These are phyloP conservation scores for Hymenochirus boettgeri DNA, from an alignment of 2,113 vertebrate genomes.

Conservation along the genomic window DNA sequence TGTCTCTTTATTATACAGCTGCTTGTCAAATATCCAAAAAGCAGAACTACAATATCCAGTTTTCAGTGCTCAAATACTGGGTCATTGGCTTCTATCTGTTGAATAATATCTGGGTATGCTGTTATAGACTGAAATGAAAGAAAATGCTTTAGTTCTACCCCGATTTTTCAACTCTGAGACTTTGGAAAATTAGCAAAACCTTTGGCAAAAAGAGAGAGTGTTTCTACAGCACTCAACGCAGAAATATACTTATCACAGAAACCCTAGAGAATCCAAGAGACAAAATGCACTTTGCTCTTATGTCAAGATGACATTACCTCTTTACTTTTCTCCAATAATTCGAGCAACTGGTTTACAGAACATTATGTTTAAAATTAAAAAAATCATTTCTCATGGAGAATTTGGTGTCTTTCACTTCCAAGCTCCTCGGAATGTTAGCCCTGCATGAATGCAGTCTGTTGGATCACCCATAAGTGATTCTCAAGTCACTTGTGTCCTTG, in stretches of 20 bases:
- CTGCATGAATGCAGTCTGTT: background rate
- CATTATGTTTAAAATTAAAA: slow-evolving; percentile 28
- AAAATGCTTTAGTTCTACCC: background rate
- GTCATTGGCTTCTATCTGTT: background rate
- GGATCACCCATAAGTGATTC: background rate
- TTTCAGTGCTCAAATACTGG: slow-evolving; percentile 33
- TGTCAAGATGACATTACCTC: background rate
- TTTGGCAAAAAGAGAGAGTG: background rate
- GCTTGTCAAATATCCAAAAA: slow-evolving; percentile 32
- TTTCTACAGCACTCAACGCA: no score
- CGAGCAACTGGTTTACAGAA: slow-evolving; percentile 22
- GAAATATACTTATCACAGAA: background rate
- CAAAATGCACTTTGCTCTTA: background rate
- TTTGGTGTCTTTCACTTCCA: slow-evolving; percentile 44
- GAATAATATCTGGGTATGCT: background rate
- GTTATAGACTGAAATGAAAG: background rate
- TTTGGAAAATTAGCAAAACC: background rate
- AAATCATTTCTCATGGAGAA: slow-evolving; percentile 56
- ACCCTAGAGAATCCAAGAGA: background rate
- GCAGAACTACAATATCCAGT: slow-evolving; percentile 34
- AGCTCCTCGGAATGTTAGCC: slow-evolving; percentile 49
- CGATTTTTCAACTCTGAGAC: background rate
- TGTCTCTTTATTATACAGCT: slow-evolving; percentile 40
- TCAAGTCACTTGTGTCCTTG: background rate
- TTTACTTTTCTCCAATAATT: slow-evolving; percentile 8